phyloP scores from a whole-genome alignment of 2,113 vertebrate species.

The Albula glossodonta region DNA sequence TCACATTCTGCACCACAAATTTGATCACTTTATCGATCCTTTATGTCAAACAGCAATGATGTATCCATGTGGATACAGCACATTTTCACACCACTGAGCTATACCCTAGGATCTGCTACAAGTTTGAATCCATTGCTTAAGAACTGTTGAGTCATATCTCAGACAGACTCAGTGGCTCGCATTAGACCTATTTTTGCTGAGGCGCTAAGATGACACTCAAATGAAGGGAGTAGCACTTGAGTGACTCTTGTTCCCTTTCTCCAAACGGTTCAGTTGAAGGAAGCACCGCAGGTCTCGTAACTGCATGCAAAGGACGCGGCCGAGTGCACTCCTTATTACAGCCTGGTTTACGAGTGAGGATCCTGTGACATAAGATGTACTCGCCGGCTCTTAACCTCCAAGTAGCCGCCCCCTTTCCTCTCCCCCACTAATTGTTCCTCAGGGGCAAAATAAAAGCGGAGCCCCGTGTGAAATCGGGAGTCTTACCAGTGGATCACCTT shows the following conservation, averaged over 20 bases:
- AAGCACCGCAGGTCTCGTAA: not conserved
- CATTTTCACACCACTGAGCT: slow-evolving; percentile 13
- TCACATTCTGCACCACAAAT: slow-evolving; percentile 39
- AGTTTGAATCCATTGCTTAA: not conserved
- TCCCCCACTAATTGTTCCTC: not conserved
- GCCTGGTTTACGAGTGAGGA: not conserved
- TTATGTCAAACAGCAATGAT: slow-evolving; percentile 6
- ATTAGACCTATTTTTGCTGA: not conserved
- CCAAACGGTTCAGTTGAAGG: not conserved
- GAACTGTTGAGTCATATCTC: not conserved
- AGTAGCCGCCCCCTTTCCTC: not conserved
- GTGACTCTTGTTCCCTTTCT: not conserved
- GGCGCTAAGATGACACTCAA: not conserved
- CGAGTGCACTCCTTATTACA: not conserved
- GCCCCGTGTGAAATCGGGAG: not conserved
- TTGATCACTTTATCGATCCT: slow-evolving; percentile 30
- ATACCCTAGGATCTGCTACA: not conserved
- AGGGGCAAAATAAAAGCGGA: not conserved
- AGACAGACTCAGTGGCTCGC: not conserved
- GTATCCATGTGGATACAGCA: slow-evolving; percentile 29
- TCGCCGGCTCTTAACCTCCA: not conserved
- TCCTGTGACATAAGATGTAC: not conserved
- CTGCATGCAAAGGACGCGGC: not conserved
- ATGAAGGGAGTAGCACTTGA: not conserved
- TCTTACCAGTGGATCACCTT: slow-evolving; percentile 26